A percentile compares a stretch with the other conserved stretches of the same genome.
phyloP scores from a whole-genome alignment of 2,888 invertebrate species.

The Idaea aversata region DNA sequence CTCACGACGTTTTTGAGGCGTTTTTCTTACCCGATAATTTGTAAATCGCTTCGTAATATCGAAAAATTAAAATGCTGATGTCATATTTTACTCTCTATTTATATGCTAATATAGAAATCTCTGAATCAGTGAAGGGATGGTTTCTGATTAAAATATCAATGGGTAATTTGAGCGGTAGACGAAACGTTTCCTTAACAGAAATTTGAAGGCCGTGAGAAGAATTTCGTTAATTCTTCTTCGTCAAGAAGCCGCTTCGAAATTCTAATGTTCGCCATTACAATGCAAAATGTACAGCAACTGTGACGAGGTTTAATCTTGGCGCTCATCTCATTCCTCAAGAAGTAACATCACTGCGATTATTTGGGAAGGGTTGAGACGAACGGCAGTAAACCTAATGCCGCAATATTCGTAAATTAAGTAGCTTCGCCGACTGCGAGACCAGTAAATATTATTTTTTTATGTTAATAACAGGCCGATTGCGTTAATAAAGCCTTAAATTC shows the following conservation, averaged over 20 bases:
- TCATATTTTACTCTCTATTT: conserved; percentile 77
- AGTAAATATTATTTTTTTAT: conserved; percentile 81
- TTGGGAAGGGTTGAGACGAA: conserved; percentile 71
- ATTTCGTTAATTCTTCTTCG: conserved; percentile 34
- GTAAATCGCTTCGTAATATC: conserved; percentile 79
- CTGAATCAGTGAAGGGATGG: conserved; percentile 53
- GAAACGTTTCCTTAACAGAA: conserved; percentile 26
- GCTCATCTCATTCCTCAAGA: conserved; percentile 69
- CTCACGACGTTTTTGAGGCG: conserved; percentile 68
- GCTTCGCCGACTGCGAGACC: conserved; percentile 55
- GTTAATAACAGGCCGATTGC: conserved; percentile 77
- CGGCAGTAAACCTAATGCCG: conserved; percentile 67
- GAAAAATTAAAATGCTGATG: conserved; percentile 80
- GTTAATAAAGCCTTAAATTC: conserved; percentile 79
- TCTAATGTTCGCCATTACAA: conserved; percentile 57
- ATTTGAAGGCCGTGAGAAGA: conserved; percentile 48
- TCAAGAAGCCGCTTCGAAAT: conserved; percentile 30
- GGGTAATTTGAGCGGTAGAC: conserved; percentile 53
- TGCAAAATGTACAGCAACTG: conserved; percentile 64
- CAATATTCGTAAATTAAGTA: conserved; percentile 78
- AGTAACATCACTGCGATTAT: conserved; percentile 73
- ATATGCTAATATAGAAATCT: conserved; percentile 71
- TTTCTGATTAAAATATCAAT: conserved; percentile 75
- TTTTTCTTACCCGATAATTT: conserved; percentile 80
- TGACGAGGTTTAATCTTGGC: conserved; percentile 72